These are phyloP conservation scores for Chydorus sphaericus DNA, from an alignment of 2,888 invertebrate species.

Conservation along the genomic window DNA sequence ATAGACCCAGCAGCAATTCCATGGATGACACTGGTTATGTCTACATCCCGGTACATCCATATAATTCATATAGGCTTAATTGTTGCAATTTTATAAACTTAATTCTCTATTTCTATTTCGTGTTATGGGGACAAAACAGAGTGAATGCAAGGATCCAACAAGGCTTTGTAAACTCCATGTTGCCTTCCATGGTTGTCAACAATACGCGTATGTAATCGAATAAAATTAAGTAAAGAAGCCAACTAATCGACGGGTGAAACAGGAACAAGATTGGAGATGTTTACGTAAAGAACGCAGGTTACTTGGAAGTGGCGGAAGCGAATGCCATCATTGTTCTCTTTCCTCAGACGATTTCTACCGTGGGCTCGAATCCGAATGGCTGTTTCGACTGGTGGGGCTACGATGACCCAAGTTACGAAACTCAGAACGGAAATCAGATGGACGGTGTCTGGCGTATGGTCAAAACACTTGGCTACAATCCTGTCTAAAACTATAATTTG, in stretches of 20 bases:
- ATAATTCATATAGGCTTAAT: too few species aligned
- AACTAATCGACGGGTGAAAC: neutral
- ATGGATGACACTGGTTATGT: conserved; percentile 20
- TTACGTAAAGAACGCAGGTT: conserved; percentile 19
- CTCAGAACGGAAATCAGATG: conserved; percentile 18
- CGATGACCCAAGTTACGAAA: neutral
- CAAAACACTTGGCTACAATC: neutral
- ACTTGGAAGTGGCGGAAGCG: conserved; percentile 19
- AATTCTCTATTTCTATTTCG: too few species aligned
- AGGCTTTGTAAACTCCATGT: conserved; percentile 19
- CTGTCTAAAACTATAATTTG: neutral
- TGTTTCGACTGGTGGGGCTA: conserved; percentile 21
- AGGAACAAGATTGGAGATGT: conserved; percentile 17
- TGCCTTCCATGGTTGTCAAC: conserved; percentile 21
- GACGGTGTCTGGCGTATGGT: conserved; percentile 17
- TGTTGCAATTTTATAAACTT: too few species aligned
- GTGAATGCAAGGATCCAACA: conserved; percentile 17
- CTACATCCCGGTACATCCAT: conserved; percentile 21
- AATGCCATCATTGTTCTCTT: conserved; percentile 20
- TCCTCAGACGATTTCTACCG: conserved; percentile 18
- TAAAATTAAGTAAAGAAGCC: neutral
- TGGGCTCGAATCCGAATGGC: conserved; percentile 18
- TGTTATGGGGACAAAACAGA: too few species aligned
- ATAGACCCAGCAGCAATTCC: conserved; percentile 17
- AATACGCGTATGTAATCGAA: conserved; percentile 17